phyloP scores from a whole-genome alignment of 1,140 invertebrate genomes.

The Calosoma granatense region DNA sequence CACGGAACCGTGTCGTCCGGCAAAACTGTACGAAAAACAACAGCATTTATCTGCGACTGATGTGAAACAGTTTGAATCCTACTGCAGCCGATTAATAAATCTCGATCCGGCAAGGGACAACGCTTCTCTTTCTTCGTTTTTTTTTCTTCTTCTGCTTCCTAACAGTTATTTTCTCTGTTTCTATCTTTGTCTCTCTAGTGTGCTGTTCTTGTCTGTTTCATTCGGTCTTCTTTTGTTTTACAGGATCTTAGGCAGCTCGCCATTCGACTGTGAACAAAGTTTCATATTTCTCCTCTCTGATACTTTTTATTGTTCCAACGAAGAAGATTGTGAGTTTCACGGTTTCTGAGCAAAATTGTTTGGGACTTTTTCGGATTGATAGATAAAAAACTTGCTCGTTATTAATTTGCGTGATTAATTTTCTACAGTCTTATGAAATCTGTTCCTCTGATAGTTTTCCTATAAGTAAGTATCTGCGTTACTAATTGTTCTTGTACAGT shows the following conservation, averaged over 20 bases:
- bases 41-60: constrained; percentile 4
- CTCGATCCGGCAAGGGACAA: constrained; percentile 3
- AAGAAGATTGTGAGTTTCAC: constrained; percentile 2
- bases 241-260: neutral
- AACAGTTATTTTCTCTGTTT: neutral
- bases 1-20: neutral
- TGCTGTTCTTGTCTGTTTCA: no score
- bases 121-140: neutral
- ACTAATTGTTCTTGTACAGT: no score
- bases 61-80: constrained; percentile 3
- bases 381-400: neutral
- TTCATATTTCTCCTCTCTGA: constrained; percentile 4
- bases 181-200: no score
- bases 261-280: neutral
- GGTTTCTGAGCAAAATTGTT: neutral
- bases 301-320: constrained; percentile 4
- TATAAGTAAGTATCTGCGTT: no score
- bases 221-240: neutral
- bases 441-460: no score
- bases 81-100: constrained; percentile 6
- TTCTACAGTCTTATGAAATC: no score
- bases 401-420: constrained; percentile 1
- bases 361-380: neutral
- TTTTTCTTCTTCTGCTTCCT: neutral
- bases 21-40: no score